Evolutionary conservation across 2,113 vertebrate genomes (phyloP).

Genomic region (Ardeotis arabs): DNA sequence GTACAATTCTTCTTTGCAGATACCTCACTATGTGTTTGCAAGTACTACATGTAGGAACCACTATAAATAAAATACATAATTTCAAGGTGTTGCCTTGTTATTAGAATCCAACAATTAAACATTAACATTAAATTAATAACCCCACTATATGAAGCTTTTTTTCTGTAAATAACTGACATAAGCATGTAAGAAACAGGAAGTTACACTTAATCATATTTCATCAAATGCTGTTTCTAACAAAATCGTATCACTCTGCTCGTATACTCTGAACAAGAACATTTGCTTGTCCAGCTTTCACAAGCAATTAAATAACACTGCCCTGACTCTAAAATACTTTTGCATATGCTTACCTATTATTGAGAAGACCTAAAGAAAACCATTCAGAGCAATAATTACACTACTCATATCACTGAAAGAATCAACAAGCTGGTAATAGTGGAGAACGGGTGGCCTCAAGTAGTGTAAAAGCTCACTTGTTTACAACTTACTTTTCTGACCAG

Average conservation of each 20-base stretch:
- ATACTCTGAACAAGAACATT: not conserved
- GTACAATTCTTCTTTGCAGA: not conserved
- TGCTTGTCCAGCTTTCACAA: not conserved
- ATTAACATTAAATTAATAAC: not conserved
- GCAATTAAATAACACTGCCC: not conserved
- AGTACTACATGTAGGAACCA: not conserved
- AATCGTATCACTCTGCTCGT: not conserved
- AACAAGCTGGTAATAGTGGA: not conserved
- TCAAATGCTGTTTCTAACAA: not conserved
- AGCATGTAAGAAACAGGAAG: not conserved
- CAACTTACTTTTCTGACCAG: not conserved
- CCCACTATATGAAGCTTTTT: not conserved
- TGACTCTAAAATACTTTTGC: not conserved
- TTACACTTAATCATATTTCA: not conserved
- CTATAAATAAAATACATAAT: not conserved
- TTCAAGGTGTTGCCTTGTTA: not conserved
- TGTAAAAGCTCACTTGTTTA: not conserved
- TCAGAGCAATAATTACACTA: not conserved
- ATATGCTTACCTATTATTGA: not conserved
- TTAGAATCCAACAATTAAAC: not conserved
- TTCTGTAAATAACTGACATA: not conserved
- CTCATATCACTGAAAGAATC: not conserved
- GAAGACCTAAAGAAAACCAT: not conserved
- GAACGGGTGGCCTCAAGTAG: not conserved
- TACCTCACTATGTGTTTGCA: not conserved